Evolutionary conservation across 2,113 vertebrate species (phyloP), one percentile per base, ranked within the genome.

Genomic region (Girardinichthys multiradiatus): DNA sequence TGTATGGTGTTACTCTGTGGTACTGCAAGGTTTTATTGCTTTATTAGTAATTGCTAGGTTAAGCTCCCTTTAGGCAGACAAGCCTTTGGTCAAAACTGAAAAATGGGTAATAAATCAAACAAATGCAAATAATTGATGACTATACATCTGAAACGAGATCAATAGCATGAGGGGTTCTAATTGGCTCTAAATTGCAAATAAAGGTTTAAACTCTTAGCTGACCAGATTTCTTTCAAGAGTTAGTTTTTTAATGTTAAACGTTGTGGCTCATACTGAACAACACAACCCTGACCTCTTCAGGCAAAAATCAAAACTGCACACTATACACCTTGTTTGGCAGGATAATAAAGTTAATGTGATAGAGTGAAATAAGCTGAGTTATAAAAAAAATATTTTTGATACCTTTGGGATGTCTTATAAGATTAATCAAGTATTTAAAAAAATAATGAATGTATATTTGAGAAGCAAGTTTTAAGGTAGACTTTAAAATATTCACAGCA

Each of bases 271-370:
- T 3, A 13, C 67, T 64, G 64, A 73, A 80, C 69, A 82, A 75
- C 72, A 59, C 88, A 86, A 83, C 79, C 81, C 78, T 90, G 91
- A 89, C 89, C 87, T 90, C 91, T 72, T 63, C 87, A 88, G 90
- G 17, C 4, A 4, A 21, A 51, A 73, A 42, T 0, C 0, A 0
- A 8, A 74, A 89, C 27, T 86, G 60, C 86, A 81, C 0, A 0
- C 5, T 61, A 4, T 15, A 13, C 10, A 31, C 29, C 19, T 65
- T 65, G 21, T 1, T 2, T 9, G 4, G 29, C 42, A 45, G 42
- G 19, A 45, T 15, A 45, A 45, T 45, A 19, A 1, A 1, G 17
- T 45, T 45, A 17, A 45, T 45, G 15, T 45, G 1, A 45, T 17
- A 45, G 2, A 45, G 5, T 4, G 14, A 45, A 45, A 45, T 45